Evolutionary conservation across 2,113 vertebrate species (phyloP).

Genomic region (Grammomys surdaster): DNA sequence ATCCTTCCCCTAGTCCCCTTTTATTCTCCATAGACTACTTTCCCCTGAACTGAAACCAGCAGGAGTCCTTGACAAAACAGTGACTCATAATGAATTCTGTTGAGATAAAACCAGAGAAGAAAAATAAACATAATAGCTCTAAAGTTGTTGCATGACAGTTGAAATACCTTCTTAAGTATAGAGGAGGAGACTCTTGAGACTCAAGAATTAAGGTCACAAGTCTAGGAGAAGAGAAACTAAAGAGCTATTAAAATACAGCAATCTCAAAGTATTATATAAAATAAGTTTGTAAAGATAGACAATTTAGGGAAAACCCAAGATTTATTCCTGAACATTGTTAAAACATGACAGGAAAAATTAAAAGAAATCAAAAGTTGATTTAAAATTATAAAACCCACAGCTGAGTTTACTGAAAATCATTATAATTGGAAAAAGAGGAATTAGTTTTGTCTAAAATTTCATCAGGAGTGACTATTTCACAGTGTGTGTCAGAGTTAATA

Average conservation of each 20-base stretch:
- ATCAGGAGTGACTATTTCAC: background rate
- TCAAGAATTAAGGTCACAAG: background rate
- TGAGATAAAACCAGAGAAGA: background rate
- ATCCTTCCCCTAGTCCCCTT: background rate
- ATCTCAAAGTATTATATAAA: background rate
- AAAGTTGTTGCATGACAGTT: background rate
- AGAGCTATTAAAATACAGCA: background rate
- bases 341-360: background rate
- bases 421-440: background rate
- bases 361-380: background rate
- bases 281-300: background rate
- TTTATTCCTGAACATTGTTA: background rate
- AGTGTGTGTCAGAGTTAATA: background rate
- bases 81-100: background rate
- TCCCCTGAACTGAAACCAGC: background rate
- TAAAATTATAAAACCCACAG: background rate
- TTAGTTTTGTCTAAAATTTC: background rate
- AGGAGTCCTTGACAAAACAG: background rate
- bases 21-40: background rate
- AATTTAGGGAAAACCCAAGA: background rate
- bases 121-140: background rate
- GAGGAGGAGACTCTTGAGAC: background rate
- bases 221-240: background rate
- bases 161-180: background rate
- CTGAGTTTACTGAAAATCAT: background rate